Base-by-base conservation (phyloP, 2,888 invertebrate genomes). In the Drosophila colorata region DNA sequence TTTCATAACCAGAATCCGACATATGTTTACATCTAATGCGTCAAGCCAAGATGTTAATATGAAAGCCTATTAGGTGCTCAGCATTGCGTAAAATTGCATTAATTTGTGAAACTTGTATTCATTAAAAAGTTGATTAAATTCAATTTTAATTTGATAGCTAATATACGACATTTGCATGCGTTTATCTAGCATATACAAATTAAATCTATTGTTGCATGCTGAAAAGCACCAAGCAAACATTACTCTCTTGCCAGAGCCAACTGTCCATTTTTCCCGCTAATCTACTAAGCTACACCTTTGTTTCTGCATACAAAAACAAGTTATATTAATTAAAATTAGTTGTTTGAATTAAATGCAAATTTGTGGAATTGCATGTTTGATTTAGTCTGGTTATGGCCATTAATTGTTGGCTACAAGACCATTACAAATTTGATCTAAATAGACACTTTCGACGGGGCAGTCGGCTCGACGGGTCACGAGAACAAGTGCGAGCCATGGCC, bases 401-500 rank as follows among this genome's bases (percentile, higher is more conserved):
- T 73, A 65, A 53, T 33, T 41, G 44, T 37, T 48, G 43, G 18
- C 2, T 16, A n/a, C 6, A 18, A 35, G 18, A 52, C 16, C 13
- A 51, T 51, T 64, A 35, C 51, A 75, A 59, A 61, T 53, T 56
- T 35, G 40, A 49, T 44, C 66, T 38, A 16, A 51, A 41, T 44
- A 53, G 44, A 18, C 48, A 41, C 35, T 43, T 48, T n/a, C 18
- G 51, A 40, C 38, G 16, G 37, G 49, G 20, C 49, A 47, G 56
- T 48, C 25, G 43, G 18, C 23, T 47, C 13, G 33, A 14, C 38
- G 49, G 58, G 76, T 75, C 80, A 60, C 35, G 44, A 77, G 75
- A 80, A 78, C 88, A 84, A 84, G 65, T 82, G 68, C 52, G 31
- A 11, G 43, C 61, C 66, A 60, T 71, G 80, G 70, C 55, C 63